Conservation (phyloP, 64 coral and sea anemone species). For the Acropora yongei region DNA sequence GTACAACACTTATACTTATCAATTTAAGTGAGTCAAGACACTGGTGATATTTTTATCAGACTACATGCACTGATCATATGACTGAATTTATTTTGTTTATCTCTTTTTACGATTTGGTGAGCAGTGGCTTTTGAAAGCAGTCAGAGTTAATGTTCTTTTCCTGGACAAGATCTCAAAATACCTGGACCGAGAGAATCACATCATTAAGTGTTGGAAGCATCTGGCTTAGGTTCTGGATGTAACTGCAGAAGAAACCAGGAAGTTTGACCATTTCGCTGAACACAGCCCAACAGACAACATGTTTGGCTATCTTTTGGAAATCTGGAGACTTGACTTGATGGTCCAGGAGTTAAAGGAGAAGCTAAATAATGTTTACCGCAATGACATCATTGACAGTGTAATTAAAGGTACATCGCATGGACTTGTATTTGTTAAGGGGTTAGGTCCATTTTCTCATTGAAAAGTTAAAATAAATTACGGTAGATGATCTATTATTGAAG, state of each 20-base stretch:
- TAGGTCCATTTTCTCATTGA: too few relatives aligned
- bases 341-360: constrained; percentile 7
- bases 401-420: neutral
- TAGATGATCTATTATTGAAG: too few relatives aligned
- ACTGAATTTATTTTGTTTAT: neutral
- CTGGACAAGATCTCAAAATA: constrained; percentile 18
- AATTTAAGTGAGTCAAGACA: too few relatives aligned
- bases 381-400: constrained; percentile 19
- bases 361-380: constrained; percentile 17
- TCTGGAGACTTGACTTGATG: neutral
- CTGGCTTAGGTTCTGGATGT: constrained; percentile 28
- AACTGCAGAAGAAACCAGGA: neutral
- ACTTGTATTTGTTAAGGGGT: too few relatives aligned
- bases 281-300: constrained; percentile 30
- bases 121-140: neutral
- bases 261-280: constrained; percentile 34
- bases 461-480: too few relatives aligned
- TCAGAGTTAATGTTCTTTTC: neutral
- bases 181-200: constrained; percentile 24
- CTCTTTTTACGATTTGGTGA: neutral
- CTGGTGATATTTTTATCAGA: too few relatives aligned
- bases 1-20: too few relatives aligned
- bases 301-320: neutral
- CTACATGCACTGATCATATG: too few relatives aligned
- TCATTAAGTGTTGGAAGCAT: constrained; percentile 42